These are phyloP conservation scores for Acholoe squamosa DNA, from an alignment of 2,888 invertebrate genomes.

Conservation along the genomic window DNA sequence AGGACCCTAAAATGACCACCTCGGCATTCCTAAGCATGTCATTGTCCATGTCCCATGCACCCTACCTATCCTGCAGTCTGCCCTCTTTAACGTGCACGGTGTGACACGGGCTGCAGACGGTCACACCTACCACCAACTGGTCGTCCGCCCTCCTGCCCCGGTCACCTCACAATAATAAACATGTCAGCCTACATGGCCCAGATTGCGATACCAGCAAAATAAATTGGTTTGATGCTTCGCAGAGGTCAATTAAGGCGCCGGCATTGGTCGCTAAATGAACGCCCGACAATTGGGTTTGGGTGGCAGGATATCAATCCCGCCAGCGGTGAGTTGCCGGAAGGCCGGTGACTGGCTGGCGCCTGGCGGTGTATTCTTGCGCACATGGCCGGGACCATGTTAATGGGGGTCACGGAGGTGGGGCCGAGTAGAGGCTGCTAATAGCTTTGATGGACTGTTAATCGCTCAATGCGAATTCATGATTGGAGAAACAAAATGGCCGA, in stretches of 20 bases:
- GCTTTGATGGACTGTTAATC: slow-evolving; percentile 23
- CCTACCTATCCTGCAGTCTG: neutral
- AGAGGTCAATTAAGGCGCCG: slow-evolving; percentile 51
- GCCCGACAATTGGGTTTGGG: slow-evolving; percentile 45
- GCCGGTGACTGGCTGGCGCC: neutral
- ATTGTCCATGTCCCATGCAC: no score
- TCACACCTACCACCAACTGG: neutral
- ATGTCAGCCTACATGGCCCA: slow-evolving; percentile 46
- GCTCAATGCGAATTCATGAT: slow-evolving; percentile 33
- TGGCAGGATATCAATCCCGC: slow-evolving; percentile 35
- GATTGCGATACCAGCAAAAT: slow-evolving; percentile 44
- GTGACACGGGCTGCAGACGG: neutral
- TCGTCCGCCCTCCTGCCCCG: neutral
- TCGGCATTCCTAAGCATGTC: no score
- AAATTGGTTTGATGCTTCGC: slow-evolving; percentile 49
- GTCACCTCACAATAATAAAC: slow-evolving; percentile 38
- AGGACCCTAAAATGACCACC: no score
- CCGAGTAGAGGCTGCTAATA: neutral
- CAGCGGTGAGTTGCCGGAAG: neutral
- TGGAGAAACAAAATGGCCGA: slow-evolving; percentile 10
- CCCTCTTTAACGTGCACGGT: neutral
- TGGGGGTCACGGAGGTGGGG: neutral
- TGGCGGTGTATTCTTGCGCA: slow-evolving; percentile 20
- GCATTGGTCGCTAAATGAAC: slow-evolving; percentile 27
- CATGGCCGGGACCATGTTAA: neutral